phyloP scores from a whole-genome alignment of 37 sponge, comb jelly and placozoan species.

The Diacarnus erythraeanus region DNA sequence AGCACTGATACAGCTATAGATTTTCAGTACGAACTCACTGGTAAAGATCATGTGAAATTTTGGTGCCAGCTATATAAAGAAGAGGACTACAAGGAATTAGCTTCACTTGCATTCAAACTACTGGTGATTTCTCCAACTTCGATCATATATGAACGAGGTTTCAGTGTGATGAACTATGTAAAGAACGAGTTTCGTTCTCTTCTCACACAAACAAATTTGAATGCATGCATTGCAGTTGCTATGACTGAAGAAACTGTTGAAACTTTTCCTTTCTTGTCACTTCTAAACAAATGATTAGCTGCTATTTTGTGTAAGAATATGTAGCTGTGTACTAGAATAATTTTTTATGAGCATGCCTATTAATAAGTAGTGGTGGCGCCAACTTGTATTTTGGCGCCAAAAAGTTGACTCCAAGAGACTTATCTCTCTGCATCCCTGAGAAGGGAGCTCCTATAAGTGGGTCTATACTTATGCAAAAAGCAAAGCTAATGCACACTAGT shows the following conservation, averaged over 20 bases:
- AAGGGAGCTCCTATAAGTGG: too few relatives aligned
- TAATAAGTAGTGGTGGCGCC: too few relatives aligned
- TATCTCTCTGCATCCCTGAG: too few relatives aligned
- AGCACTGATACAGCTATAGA: conserved; percentile 7
- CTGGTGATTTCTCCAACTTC: conserved; percentile 14
- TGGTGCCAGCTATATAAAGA: background rate
- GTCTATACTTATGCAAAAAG: too few relatives aligned
- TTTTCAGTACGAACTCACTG: background rate
- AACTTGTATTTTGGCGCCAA: too few relatives aligned
- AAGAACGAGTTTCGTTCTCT: conserved; percentile 16
- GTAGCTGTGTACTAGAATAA: too few relatives aligned
- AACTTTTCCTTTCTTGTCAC: background rate
- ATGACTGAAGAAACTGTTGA: background rate
- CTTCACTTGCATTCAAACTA: conserved; percentile 3
- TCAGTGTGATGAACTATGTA: conserved; percentile 24
- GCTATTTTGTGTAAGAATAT: too few relatives aligned
- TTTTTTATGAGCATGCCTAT: too few relatives aligned
- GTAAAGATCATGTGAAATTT: background rate
- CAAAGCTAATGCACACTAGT: too few relatives aligned
- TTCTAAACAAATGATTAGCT: too few relatives aligned
- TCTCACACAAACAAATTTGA: conserved; percentile 6
- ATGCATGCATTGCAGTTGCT: conserved; percentile 11
- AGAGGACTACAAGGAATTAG: background rate
- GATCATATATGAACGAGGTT: conserved; percentile 12
- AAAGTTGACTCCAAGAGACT: too few relatives aligned